These are phyloP conservation scores for Amphipoea lucens DNA, from an alignment of 2,888 invertebrate species.

Conservation along the genomic window DNA sequence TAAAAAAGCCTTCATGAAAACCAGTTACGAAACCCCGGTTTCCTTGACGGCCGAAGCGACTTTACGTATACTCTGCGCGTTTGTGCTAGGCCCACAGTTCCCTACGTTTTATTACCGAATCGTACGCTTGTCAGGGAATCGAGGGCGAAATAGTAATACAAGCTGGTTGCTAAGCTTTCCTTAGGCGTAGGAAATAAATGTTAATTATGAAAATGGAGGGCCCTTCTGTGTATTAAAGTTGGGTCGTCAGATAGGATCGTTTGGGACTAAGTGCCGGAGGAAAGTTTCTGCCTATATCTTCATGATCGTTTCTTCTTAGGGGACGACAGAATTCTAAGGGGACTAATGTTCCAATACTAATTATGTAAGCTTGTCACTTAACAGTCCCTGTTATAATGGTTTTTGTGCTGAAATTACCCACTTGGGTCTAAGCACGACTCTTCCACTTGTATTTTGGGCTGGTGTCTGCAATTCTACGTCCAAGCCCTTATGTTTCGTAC, in stretches of 20 bases:
- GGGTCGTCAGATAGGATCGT: constrained; percentile 64
- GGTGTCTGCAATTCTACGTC: background rate
- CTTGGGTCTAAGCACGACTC: background rate
- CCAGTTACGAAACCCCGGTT: too few species aligned
- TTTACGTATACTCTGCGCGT: background rate
- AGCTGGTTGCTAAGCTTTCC: constrained; percentile 51
- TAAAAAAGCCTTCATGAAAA: too few species aligned
- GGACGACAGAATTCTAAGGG: constrained; percentile 42
- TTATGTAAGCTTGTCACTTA: constrained; percentile 30
- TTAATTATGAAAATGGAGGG: constrained; percentile 67
- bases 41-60: too few species aligned
- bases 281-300: constrained; percentile 61
- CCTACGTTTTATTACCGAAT: constrained; percentile 67
- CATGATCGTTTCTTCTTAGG: constrained; percentile 50
- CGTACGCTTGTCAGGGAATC: constrained; percentile 64
- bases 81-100: constrained; percentile 28
- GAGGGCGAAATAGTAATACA: constrained; percentile 65
- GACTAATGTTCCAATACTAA: constrained; percentile 50
- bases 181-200: constrained; percentile 62
- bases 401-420: constrained; percentile 12
- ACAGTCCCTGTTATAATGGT: constrained; percentile 25
- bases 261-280: constrained; percentile 55
- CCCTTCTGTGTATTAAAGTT: constrained; percentile 67
- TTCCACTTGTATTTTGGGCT: background rate
- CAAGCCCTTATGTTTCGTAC: background rate